Conservation (phyloP, 2,797 vertebrate species). For the Melanotaenia trifasciata region DNA sequence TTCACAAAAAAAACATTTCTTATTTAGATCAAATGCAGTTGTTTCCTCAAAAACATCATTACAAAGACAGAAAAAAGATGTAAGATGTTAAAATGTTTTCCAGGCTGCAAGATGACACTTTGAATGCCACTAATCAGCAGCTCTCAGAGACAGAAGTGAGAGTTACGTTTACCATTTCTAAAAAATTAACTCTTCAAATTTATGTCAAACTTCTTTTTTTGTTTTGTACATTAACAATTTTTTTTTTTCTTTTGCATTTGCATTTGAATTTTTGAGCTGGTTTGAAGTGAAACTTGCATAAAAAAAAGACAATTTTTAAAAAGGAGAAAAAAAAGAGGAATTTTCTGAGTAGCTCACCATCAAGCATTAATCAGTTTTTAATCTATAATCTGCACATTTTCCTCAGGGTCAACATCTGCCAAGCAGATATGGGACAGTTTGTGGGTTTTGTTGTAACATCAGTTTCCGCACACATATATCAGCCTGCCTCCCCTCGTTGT, state of each 20-base stretch:
- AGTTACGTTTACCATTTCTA: slow-evolving; percentile 45
- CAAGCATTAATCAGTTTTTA: slow-evolving; percentile 63
- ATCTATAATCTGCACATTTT: slow-evolving; percentile 80
- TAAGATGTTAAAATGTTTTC: slow-evolving; percentile 60
- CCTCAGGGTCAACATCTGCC: slow-evolving; percentile 79
- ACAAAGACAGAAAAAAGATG: background rate
- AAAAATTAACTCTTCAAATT: slow-evolving; percentile 39
- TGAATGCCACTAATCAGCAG: slow-evolving; percentile 70
- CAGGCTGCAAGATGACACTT: slow-evolving; percentile 71
- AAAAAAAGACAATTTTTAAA: slow-evolving; percentile 3
- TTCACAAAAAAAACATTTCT: slow-evolving; percentile 75
- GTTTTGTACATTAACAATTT: slow-evolving; percentile 29
- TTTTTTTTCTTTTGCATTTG: slow-evolving; percentile 9
- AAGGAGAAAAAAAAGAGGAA: slow-evolving; percentile 7
- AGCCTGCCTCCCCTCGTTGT: slow-evolving; percentile 53
- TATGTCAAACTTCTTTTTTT: slow-evolving; percentile 56
- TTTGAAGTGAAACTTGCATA: slow-evolving; percentile 48
- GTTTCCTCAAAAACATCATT: slow-evolving; percentile 55
- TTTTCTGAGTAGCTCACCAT: slow-evolving; percentile 56
- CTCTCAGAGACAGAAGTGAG: slow-evolving; percentile 49
- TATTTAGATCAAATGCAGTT: slow-evolving; percentile 76
- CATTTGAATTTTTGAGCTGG: slow-evolving; percentile 31
- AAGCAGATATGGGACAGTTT: slow-evolving; percentile 72
- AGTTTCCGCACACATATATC: slow-evolving; percentile 49
- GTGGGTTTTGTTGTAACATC: slow-evolving; percentile 62